Percentiles rank a stretch among this genome's conserved stretches.
Conservation (phyloP, 2,797 vertebrate genomes). For the Molossus molossus region DNA sequence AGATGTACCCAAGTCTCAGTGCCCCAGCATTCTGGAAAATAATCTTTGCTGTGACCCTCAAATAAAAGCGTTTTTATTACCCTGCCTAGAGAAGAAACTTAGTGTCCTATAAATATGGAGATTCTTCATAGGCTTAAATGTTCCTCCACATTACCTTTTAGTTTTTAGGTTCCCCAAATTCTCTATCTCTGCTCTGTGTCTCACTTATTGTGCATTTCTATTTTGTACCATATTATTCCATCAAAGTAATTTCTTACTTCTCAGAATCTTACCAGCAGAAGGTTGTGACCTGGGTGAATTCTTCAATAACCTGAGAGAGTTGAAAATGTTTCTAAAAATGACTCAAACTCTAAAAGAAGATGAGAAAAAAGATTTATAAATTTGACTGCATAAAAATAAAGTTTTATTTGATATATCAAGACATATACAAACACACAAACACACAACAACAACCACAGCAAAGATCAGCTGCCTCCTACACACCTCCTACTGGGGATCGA, state of each 20-base stretch:
- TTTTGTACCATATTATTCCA: neutral
- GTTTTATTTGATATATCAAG: neutral
- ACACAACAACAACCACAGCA: neutral
- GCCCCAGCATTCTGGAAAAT: neutral
- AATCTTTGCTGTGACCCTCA: neutral
- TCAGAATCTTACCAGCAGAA: neutral
- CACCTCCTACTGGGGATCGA: no score
- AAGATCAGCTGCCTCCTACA: neutral
- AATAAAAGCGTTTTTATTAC: neutral
- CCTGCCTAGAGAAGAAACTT: neutral
- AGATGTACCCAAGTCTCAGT: neutral
- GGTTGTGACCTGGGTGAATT: neutral
- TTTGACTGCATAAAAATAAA: neutral
- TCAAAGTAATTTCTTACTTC: neutral
- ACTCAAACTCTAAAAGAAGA: neutral
- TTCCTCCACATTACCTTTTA: neutral
- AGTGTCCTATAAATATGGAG: neutral
- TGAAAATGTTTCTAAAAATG: neutral
- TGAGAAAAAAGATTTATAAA: neutral
- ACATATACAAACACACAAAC: neutral
- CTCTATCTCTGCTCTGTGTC: neutral
- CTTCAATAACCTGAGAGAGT: neutral
- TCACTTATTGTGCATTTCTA: neutral
- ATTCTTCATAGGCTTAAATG: neutral
- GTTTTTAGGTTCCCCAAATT: neutral